A percentile compares a stretch with the other conserved stretches of the same genome.
Evolutionary conservation across 1,140 invertebrate genomes (phyloP).

Genomic region (Limonius californicus): DNA sequence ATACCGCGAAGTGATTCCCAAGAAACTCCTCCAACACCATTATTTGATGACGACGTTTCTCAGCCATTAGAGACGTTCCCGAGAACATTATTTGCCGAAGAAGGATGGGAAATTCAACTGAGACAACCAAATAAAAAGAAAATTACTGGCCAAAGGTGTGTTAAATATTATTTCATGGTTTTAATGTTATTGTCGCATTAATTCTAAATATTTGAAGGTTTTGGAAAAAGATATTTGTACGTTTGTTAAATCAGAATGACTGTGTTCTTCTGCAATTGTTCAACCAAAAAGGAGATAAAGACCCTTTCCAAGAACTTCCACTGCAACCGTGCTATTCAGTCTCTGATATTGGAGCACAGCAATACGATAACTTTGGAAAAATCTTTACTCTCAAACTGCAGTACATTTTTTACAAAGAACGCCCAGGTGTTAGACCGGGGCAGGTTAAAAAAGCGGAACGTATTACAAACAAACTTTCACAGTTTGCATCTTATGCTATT

Average conservation of each 20-base stretch:
- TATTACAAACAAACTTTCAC: constrained; percentile 84
- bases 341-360: constrained; percentile 89
- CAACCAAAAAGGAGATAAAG: constrained; percentile 80
- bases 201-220: too few species aligned
- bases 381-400: constrained; percentile 98
- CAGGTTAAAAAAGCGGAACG: constrained; percentile 92
- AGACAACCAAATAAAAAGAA: constrained; percentile 97
- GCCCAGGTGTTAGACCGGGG: constrained; percentile 92
- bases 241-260: constrained; percentile 73
- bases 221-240: constrained; percentile 96
- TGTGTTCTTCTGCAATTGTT: constrained; percentile 82
- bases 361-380: constrained; percentile 97
- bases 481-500: constrained; percentile 92
- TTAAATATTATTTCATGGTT: constrained; percentile 10
- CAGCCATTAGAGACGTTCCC: constrained; percentile 92
- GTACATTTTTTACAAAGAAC: constrained; percentile 97
- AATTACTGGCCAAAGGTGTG: constrained; percentile 82
- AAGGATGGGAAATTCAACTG: constrained; percentile 97
- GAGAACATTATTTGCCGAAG: constrained; percentile 68
- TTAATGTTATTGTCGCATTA: neutral
- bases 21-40: constrained; percentile 83
- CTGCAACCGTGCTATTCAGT: constrained; percentile 90
- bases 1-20: constrained; percentile 57
- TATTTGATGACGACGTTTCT: constrained; percentile 93
- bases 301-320: constrained; percentile 90